phyloP scores from a whole-genome alignment of 2,113 vertebrate species.

The Gavialis gangeticus region DNA sequence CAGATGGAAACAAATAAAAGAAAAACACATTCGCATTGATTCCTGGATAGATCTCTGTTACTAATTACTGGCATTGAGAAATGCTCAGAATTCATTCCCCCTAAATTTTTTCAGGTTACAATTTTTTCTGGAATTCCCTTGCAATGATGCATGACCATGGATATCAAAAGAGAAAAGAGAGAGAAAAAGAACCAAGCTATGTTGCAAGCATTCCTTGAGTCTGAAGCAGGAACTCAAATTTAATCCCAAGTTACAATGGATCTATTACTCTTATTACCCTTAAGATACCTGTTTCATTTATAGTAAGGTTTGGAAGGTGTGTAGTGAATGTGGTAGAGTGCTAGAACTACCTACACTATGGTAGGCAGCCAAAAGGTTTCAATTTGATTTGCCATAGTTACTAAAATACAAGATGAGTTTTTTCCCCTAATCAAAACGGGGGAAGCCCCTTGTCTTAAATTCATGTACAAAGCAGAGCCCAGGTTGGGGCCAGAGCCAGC shows the following conservation, averaged over 20 bases:
- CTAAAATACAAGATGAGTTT: neutral
- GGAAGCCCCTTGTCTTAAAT: no score
- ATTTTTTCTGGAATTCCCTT: neutral
- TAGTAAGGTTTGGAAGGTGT: neutral
- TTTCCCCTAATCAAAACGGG: no score
- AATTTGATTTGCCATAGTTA: neutral
- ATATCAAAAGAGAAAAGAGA: neutral
- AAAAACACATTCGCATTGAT: neutral
- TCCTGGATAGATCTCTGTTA: neutral
- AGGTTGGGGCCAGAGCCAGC: no score
- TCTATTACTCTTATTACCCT: neutral
- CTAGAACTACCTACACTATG: neutral
- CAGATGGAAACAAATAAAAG: neutral
- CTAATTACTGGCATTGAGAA: neutral
- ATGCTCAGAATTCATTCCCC: neutral
- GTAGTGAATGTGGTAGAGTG: fast-evolving
- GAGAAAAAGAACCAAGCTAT: neutral
- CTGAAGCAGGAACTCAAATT: neutral
- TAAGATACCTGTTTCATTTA: neutral
- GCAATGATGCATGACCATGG: neutral
- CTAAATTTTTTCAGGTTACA: neutral
- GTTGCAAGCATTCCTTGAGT: neutral
- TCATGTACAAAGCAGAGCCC: no score
- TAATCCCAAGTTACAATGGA: fast-evolving
- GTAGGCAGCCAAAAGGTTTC: neutral